phyloP scores from a whole-genome alignment of 2,888 invertebrate species.

The Scelioninae gen. 2 region DNA sequence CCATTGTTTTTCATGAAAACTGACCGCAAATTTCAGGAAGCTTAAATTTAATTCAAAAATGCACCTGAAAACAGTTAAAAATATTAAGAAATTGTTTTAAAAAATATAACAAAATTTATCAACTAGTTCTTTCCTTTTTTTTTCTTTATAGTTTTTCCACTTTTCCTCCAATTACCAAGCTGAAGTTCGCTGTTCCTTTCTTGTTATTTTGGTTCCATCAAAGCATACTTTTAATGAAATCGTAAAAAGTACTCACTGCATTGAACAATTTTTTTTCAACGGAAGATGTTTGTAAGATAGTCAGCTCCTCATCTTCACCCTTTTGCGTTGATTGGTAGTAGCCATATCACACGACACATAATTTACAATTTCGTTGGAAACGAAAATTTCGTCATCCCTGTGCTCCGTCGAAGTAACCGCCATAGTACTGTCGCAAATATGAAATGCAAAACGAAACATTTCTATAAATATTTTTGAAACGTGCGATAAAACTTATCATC shows the following conservation, averaged over 20 bases:
- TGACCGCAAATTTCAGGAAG: too few species aligned
- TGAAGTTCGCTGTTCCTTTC: too few species aligned
- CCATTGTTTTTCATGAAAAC: too few species aligned
- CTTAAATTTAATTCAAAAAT: too few species aligned
- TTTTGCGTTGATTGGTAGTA: conserved; percentile 51
- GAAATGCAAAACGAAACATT: conserved; percentile 21
- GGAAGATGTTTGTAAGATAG: conserved; percentile 41
- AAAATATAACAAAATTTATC: too few species aligned
- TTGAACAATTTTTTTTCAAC: conserved; percentile 45
- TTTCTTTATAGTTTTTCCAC: too few species aligned
- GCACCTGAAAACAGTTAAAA: too few species aligned
- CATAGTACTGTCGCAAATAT: conserved; percentile 41
- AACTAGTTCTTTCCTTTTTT: too few species aligned
- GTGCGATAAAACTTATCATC: too few species aligned
- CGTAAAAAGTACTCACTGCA: conserved; percentile 51
- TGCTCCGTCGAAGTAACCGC: conserved; percentile 32
- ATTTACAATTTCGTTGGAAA: conserved; percentile 20
- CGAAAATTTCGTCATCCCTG: conserved; percentile 12
- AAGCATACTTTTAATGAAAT: neutral
- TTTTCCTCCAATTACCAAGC: too few species aligned
- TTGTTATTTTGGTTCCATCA: too few species aligned
- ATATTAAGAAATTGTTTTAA: too few species aligned
- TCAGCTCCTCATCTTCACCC: conserved; percentile 58
- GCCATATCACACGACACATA: conserved; percentile 23
- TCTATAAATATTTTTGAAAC: conserved; percentile 27